These are phyloP conservation scores for Hyppa rectilinea DNA, from an alignment of 2,888 invertebrate genomes.

Conservation along the genomic window DNA sequence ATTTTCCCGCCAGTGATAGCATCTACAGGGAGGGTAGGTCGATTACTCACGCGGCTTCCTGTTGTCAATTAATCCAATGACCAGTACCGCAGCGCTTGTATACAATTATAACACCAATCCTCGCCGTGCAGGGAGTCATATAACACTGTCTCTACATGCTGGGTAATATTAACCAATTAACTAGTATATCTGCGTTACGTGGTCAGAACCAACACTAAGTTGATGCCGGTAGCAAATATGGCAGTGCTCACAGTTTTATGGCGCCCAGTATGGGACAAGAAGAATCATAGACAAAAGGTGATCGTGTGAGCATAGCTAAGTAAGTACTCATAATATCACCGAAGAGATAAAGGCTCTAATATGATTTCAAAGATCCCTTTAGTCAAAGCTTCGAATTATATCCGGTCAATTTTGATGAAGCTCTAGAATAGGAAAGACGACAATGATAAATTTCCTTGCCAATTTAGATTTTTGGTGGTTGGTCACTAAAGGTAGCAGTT, in stretches of 20 bases:
- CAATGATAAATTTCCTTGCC: background rate
- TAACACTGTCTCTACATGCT: conserved; percentile 37
- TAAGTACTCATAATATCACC: background rate
- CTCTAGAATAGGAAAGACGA: background rate
- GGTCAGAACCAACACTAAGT: background rate
- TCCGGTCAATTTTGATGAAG: conserved; percentile 1
- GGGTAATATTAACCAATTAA: conserved; percentile 33
- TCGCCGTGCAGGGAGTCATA: conserved; percentile 32
- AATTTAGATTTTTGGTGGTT: background rate
- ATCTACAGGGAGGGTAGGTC: conserved; percentile 60
- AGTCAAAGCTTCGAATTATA: background rate
- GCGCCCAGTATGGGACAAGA: background rate
- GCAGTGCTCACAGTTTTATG: background rate
- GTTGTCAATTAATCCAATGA: conserved; percentile 81
- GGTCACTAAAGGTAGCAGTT: background rate
- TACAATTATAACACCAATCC: conserved; percentile 54
- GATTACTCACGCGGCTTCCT: conserved; percentile 73
- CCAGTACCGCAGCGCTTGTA: conserved; percentile 65
- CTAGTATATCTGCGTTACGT: background rate
- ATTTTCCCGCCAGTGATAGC: conserved; percentile 53
- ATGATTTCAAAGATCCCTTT: background rate
- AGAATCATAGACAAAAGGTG: background rate
- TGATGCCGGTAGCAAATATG: background rate
- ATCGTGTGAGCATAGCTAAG: background rate
- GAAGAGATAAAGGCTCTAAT: no score